Evolutionary conservation across 2,113 vertebrate genomes (phyloP).

Genomic region (Ptilorrhoa leucosticta): DNA sequence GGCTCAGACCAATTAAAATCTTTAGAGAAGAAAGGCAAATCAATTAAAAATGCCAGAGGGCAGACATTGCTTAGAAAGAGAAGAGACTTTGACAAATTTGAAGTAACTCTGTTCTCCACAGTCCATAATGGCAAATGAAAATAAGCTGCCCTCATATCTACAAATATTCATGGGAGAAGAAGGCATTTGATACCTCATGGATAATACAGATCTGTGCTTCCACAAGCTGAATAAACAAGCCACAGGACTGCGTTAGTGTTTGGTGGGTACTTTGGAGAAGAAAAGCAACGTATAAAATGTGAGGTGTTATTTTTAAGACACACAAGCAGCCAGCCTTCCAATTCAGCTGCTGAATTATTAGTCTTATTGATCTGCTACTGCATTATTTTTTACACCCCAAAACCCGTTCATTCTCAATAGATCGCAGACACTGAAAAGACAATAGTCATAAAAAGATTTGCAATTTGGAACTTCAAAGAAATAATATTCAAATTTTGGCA

Average conservation of each 20-base stretch:
- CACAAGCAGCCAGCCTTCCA: background rate
- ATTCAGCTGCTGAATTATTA: conserved; percentile 48
- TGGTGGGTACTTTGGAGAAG: background rate
- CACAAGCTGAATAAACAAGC: background rate
- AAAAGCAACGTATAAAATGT: background rate
- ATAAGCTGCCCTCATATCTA: background rate
- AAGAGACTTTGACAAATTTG: conserved; percentile 17
- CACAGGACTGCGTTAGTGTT: background rate
- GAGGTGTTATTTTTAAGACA: conserved; percentile 27
- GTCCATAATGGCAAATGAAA: background rate
- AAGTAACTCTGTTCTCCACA: background rate
- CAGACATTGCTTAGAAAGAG: background rate
- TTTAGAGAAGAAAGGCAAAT: conserved; percentile 14
- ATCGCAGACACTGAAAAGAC: background rate
- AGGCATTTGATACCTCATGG: background rate
- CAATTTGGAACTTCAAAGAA: background rate
- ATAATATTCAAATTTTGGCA: background rate
- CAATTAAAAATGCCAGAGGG: conserved; percentile 41
- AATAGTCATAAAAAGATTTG: background rate
- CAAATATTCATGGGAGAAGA: background rate
- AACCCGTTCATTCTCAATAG: background rate
- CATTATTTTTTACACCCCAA: conserved; percentile 10
- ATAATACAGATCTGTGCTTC: background rate
- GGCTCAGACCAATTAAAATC: conserved; percentile 4
- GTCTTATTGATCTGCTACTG: conserved; percentile 36